A percentile compares a stretch with the other conserved stretches of the same genome.
Conservation (phyloP, 2,888 invertebrate genomes). For the Parnassius smintheus region DNA sequence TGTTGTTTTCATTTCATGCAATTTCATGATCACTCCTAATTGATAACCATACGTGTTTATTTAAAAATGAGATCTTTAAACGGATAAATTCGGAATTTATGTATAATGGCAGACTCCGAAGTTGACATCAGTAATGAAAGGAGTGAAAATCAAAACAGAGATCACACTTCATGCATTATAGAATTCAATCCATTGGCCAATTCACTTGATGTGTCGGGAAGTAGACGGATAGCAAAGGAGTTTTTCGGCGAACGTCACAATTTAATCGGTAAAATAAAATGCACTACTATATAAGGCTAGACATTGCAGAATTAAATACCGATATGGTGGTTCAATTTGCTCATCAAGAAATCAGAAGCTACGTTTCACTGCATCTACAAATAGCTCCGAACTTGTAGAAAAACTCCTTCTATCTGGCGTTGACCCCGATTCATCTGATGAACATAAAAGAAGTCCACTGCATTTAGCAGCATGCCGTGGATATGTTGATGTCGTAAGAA, state of each 20-base stretch:
- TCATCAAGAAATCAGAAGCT: constrained; percentile 80
- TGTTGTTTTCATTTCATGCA: too few species aligned
- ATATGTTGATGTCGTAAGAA: constrained; percentile 88
- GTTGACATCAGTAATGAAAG: constrained; percentile 88
- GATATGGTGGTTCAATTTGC: constrained; percentile 62
- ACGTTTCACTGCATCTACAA: constrained; percentile 87
- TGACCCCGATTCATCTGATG: constrained; percentile 89
- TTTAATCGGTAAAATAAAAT: constrained; percentile 73
- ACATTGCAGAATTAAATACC: constrained; percentile 65
- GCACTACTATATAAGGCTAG: constrained; percentile 69
- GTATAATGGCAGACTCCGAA: constrained; percentile 84
- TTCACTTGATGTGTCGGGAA: constrained; percentile 64
- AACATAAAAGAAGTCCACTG: constrained; percentile 89
- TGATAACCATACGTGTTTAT: background rate
- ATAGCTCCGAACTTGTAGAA: constrained; percentile 86
- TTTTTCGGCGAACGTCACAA: constrained; percentile 67
- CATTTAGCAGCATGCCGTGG: constrained; percentile 94
- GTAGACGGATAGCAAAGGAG: constrained; percentile 66
- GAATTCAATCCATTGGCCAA: constrained; percentile 72
- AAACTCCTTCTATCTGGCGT: constrained; percentile 85
- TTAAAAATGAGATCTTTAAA: background rate
- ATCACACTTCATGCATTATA: constrained; percentile 67
- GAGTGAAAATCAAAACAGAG: constrained; percentile 82
- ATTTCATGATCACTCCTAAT: too few species aligned
- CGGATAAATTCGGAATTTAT: background rate